Percentiles rank a stretch among this genome's conserved stretches.
Evolutionary conservation across 2,888 invertebrate species (phyloP).

Genomic region (Teleiodes luculella): DNA sequence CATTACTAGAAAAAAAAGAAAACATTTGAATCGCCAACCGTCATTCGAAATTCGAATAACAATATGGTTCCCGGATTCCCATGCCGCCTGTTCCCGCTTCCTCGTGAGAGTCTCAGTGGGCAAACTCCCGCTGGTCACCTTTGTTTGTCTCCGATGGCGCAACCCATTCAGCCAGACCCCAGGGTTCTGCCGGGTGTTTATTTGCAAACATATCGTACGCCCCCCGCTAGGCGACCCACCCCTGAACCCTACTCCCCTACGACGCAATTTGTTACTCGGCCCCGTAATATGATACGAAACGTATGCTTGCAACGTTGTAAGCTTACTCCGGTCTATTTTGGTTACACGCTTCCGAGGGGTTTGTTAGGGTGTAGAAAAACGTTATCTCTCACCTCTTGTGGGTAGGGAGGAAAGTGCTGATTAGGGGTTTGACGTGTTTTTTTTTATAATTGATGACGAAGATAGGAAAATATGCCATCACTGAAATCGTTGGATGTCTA

Average conservation of each 20-base stretch:
- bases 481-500: too few relatives aligned
- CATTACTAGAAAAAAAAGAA: neutral
- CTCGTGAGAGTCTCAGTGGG: slow-evolving; percentile 31
- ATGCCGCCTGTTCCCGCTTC: slow-evolving; percentile 27
- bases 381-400: slow-evolving; percentile 8
- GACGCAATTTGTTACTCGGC: slow-evolving; percentile 59
- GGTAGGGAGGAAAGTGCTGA: slow-evolving; percentile 21
- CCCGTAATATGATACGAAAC: slow-evolving; percentile 50
- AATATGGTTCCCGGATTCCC: slow-evolving; percentile 28
- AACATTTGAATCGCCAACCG: neutral
- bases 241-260: slow-evolving; percentile 19
- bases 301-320: slow-evolving; percentile 13
- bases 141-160: slow-evolving; percentile 41
- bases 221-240: slow-evolving; percentile 50
- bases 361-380: too few relatives aligned
- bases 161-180: slow-evolving; percentile 35
- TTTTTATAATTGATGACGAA: too few relatives aligned
- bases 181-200: slow-evolving; percentile 69
- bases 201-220: slow-evolving; percentile 68
- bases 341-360: too few relatives aligned
- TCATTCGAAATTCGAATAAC: neutral
- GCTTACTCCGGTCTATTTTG: too few relatives aligned
- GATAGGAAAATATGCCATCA: too few relatives aligned
- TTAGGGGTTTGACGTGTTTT: too few relatives aligned
- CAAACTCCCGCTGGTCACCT: slow-evolving; percentile 56